Evolutionary conservation across 2,888 invertebrate genomes (phyloP), one percentile per base, ranked within the genome.

Genomic region (Ptychoptera contaminata): DNA sequence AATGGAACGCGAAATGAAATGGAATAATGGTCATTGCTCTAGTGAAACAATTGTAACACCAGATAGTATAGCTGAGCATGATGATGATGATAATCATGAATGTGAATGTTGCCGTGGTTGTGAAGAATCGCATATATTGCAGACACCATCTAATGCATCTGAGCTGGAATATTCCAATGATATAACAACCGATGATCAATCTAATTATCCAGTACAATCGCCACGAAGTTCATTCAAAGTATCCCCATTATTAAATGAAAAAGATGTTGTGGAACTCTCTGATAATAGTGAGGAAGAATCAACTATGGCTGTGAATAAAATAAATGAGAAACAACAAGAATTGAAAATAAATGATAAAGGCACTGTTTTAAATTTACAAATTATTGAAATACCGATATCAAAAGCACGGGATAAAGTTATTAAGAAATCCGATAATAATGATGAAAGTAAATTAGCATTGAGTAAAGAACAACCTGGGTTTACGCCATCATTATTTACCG

Each of bases 61-160:
- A 10, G 23, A 15, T 40, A 30, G 11, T 16, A 5, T 14, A 5
- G 12, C 36, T 2, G 44, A 44, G 31, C 39, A 30, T 32, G 38
- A 43, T 16, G 46, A 48, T n/a, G 66, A 64, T 43, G 69, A 69
- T 48, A 68, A 70, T 52, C 58, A 60, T 31, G 65, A 68, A 12
- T 74, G 73, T 48, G 69, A 73, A 51, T 65, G 69, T 7, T 75
- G 75, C 45, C 64, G 66, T 54, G 68, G 68, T 52, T 67, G 71
- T 60, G 69, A 71, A 37, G 74, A 74, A 29, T 68, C 73, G 50
- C 63, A 16, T n/a, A 42, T 32, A 32, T 40, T 42, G 34, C 34
- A 82, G 37, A 83, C 83, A 0, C 83, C 83, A 0, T 82, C 82
- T 0, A 83, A 83, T 59, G 83, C 83, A 31, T 81, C 83, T 0